Conservation (phyloP, 2,113 vertebrate species). For the Perca fluviatilis region DNA sequence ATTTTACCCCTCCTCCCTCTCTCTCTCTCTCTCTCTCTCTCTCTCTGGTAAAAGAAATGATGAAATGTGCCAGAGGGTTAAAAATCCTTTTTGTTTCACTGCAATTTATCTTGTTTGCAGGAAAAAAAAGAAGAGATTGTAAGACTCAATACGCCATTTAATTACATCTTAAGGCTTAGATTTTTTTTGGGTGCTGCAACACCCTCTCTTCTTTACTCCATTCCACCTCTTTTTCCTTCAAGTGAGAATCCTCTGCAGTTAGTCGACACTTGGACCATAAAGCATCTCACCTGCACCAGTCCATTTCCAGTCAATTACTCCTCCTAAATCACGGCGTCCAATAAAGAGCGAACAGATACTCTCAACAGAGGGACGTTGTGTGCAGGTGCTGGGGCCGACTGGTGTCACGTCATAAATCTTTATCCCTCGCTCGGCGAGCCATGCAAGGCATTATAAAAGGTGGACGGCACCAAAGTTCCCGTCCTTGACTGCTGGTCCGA, state of each 20-base stretch:
- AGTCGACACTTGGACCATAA: constrained; percentile 57
- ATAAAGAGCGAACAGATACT: constrained; percentile 63
- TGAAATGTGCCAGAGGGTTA: constrained; percentile 45
- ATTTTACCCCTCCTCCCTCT: neutral
- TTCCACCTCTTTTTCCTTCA: constrained; percentile 17
- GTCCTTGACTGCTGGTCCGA: constrained; percentile 61
- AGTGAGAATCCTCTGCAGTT: constrained; percentile 26
- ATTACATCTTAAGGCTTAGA: constrained; percentile 34
- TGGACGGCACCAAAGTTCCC: constrained; percentile 44
- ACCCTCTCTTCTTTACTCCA: constrained; percentile 6
- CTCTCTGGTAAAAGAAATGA: constrained; percentile 27
- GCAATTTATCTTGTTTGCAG: constrained; percentile 44
- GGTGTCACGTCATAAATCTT: constrained; percentile 64
- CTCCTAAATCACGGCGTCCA: constrained; percentile 63
- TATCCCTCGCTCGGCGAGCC: constrained; percentile 26
- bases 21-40: neutral
- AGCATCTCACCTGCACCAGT: constrained; percentile 63
- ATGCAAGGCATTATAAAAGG: constrained; percentile 42
- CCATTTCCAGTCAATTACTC: constrained; percentile 80
- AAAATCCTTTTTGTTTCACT: constrained; percentile 47
- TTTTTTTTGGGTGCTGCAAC: neutral
- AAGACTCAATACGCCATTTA: constrained; percentile 49
- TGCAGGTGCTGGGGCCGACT: constrained; percentile 47
- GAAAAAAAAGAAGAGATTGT: constrained; percentile 1
- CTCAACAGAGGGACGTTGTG: constrained; percentile 44